Evolutionary conservation across 2,888 invertebrate species (phyloP), one percentile per base, ranked within the genome.

Genomic region (Embidobia sp.): DNA sequence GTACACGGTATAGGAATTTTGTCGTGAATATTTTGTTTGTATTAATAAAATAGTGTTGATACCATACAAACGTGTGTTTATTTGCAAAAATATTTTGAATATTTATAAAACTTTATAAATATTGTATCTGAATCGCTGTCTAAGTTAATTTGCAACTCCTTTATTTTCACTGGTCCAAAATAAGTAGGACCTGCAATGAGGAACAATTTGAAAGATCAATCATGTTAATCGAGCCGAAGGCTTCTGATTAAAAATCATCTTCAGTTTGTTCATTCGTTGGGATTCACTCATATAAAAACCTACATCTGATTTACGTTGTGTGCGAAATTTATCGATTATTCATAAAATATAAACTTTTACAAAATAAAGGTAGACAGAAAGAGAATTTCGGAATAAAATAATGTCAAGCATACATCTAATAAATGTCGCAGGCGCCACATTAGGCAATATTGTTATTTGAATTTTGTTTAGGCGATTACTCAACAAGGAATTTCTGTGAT

Each of bases 51-150:
- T 46, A 31, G 8, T 40, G n/a, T 35, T 61, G 40, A 49, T 63
- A 18, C 27, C 37, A 48, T 48, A 42, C 2, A 40, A 51, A 64
- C 10, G 1, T 33, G 44, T 49, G 31, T 63, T 40, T 66, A 57
- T 48, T 57, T 48, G 67, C 67, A 67, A 55, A 40, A 29, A 49
- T 59, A 49, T 69, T 16, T 49, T 57, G 49, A 69, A 57, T 69
- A 59, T 26, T 59, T 48, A 48, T 67, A 46, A 55, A 67, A 67
- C 8, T 46, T 44, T 64, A 48, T 46, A 55, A 46, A 57, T 40
- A 48, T 67, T 13, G 11, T 48, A 46, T 48, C 8, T 49, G 29
- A 40, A 51, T 49, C 19, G 59, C 42, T 44, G 44, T 13, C 13
- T 48, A 67, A n/a, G 35, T 51, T 67, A 51, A 33, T 35, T 26